These are phyloP conservation scores for Petrosia ficiformis DNA, from an alignment of 37 sponge, comb jelly and placozoan genomes.

Conservation along the genomic window DNA sequence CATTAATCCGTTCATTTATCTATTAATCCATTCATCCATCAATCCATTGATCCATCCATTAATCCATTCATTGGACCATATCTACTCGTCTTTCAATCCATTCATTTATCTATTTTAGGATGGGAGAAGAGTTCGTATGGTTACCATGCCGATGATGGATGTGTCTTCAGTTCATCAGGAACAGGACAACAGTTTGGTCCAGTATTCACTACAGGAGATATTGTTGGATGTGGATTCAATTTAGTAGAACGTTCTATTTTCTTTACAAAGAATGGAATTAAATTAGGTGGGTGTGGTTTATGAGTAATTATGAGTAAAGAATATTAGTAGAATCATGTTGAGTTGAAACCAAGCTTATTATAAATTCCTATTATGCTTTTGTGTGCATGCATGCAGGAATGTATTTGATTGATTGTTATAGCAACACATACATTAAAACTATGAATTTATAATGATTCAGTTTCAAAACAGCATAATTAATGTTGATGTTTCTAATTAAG, in stretches of 20 bases:
- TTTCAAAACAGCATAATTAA: no score
- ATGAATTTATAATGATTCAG: no score
- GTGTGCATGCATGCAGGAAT: neutral
- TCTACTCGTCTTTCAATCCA: neutral
- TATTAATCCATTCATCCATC: no score
- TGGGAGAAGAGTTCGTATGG: conserved; percentile 99
- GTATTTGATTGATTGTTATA: no score
- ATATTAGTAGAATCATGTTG: neutral
- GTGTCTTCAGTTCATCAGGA: conserved; percentile 79
- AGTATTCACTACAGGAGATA: conserved; percentile 94
- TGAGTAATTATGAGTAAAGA: neutral
- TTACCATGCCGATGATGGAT: conserved; percentile 99
- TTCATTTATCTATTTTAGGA: conserved; percentile 34
- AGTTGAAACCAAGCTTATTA: no score
- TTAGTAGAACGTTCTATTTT: conserved; percentile 86
- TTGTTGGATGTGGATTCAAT: conserved; percentile 97
- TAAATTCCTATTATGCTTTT: neutral
- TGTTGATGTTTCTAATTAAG: no score
- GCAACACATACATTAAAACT: no score
- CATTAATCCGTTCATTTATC: no score
- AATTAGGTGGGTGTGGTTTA: conserved; percentile 56
- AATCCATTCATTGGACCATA: no score
- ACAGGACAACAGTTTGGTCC: conserved; percentile 95
- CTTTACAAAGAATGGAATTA: conserved; percentile 98
- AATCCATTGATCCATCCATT: no score